Conservation (phyloP, 1,140 invertebrate genomes). For the Lepidurus arcticus region DNA sequence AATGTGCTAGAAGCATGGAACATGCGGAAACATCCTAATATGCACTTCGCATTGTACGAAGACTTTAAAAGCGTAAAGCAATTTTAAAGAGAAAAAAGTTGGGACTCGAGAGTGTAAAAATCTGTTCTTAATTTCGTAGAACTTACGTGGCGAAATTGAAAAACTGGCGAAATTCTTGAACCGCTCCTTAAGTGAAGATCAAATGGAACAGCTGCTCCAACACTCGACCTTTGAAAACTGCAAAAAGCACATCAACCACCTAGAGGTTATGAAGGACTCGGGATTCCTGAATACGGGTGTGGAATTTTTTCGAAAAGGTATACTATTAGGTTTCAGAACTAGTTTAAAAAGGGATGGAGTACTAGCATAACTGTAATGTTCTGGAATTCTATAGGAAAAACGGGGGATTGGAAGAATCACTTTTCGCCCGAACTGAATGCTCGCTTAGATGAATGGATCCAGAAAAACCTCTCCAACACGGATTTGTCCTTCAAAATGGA, state of each 20-base stretch:
- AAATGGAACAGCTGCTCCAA: slow-evolving; percentile 36
- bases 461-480: slow-evolving; percentile 34
- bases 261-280: slow-evolving; percentile 43
- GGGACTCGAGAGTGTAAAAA: background rate
- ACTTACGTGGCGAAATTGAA: slow-evolving; percentile 42
- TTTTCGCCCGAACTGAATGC: slow-evolving; percentile 37
- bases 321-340: background rate
- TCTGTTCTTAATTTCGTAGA: slow-evolving; percentile 37
- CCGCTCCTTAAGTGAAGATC: slow-evolving; percentile 41
- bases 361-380: background rate
- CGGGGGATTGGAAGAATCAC: slow-evolving; percentile 35
- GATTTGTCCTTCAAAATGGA: slow-evolving; percentile 36
- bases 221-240: slow-evolving; percentile 53
- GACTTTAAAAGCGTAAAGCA: slow-evolving; percentile 32
- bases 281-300: slow-evolving; percentile 29
- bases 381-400: slow-evolving; percentile 15
- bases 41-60: slow-evolving; percentile 36
- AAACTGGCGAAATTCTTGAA: slow-evolving; percentile 46
- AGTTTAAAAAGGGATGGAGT: background rate
- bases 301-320: slow-evolving; percentile 32
- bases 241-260: slow-evolving; percentile 64
- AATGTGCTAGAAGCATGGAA: slow-evolving; percentile 33
- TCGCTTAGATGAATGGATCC: slow-evolving; percentile 38
- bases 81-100: background rate
- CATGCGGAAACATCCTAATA: slow-evolving; percentile 34